Evolutionary conservation across 2,113 vertebrate genomes (phyloP).

Genomic region (Lepus europaeus): DNA sequence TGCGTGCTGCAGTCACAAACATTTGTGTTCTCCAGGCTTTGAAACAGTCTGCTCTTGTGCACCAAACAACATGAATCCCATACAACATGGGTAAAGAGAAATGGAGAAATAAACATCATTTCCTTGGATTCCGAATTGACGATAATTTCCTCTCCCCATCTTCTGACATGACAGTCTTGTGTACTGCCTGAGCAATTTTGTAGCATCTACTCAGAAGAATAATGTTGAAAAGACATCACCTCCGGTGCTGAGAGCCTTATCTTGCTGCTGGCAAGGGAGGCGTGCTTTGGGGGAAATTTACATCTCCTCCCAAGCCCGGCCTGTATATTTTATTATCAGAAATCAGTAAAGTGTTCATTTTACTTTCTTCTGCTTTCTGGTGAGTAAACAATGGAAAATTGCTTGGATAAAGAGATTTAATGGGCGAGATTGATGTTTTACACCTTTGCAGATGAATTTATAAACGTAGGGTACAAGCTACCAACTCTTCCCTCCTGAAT

Average conservation of each 20-base stretch:
- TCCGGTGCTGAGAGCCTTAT: neutral
- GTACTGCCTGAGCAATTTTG: neutral
- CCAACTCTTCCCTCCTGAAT: neutral
- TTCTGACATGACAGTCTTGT: slow-evolving; percentile 35
- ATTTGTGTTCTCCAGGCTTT: neutral
- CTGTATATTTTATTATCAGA: slow-evolving; percentile 40
- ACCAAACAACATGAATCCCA: neutral
- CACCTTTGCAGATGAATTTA: slow-evolving; percentile 19
- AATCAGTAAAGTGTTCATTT: slow-evolving; percentile 51
- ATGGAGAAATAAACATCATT: neutral
- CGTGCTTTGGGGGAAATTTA: slow-evolving; percentile 42
- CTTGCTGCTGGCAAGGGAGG: neutral
- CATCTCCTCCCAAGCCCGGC: neutral
- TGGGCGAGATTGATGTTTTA: slow-evolving; percentile 1
- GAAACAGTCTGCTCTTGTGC: neutral
- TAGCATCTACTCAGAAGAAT: slow-evolving; percentile 36
- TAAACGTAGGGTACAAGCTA: neutral
- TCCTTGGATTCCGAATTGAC: neutral
- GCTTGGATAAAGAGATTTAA: slow-evolving; percentile 56
- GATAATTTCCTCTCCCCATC: slow-evolving; percentile 37
- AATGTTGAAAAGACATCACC: slow-evolving; percentile 24
- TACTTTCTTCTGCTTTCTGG: slow-evolving; percentile 52
- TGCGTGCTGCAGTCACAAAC: neutral
- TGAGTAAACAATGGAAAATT: slow-evolving; percentile 43
- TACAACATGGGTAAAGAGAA: neutral